Base-by-base conservation (phyloP, 2,888 invertebrate genomes). In the Hypercompe scribonia region DNA sequence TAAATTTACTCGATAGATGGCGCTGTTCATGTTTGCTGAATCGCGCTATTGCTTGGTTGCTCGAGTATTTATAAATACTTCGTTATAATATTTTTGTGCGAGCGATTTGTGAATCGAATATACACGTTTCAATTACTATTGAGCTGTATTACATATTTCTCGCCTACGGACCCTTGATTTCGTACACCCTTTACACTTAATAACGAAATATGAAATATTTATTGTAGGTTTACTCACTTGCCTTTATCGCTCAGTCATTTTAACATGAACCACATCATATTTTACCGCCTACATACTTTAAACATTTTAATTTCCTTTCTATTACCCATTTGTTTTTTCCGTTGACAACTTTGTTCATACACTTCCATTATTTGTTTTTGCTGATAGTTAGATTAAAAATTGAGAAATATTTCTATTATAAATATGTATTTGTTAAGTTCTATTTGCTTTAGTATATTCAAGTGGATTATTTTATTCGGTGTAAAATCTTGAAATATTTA, bases 271-370 rank as follows among this genome's bases (percentile, higher is more conserved):
- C 63, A 39, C 67, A 33, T 80, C 71, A 65, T 64, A 80, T 75
- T 80, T 77, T 65, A 77, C 31, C 31, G 31, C 61, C 66, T 31
- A 46, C 70, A 72, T 71, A 72, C 67, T 78, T 80, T 64, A 77
- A 73, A 79, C 70, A 71, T 64, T 78, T 78, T 73, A 73, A 78
- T 81, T 78, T 73, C 73, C 42, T 69, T 78, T 68, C 70, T 15
- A 68, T 72, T 70, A 63, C 63, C n/a, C n/a, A 34, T 31, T 61
- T 61, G 15, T 31, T 61, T 31, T 31, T 61, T 31, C 61, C 31
- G 28, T 5, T 8, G 4, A 13, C 13, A 11, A 24, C 13, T 58
- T 11, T 58, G 13, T 58, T 58, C 15, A 28, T 31, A 21, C 7
- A 63, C 21, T 63, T 39, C 10, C 50, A 33, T 24, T 54, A 54